phyloP scores from a whole-genome alignment of 1,140 invertebrate genomes.

The Neocloeon triangulifer region DNA sequence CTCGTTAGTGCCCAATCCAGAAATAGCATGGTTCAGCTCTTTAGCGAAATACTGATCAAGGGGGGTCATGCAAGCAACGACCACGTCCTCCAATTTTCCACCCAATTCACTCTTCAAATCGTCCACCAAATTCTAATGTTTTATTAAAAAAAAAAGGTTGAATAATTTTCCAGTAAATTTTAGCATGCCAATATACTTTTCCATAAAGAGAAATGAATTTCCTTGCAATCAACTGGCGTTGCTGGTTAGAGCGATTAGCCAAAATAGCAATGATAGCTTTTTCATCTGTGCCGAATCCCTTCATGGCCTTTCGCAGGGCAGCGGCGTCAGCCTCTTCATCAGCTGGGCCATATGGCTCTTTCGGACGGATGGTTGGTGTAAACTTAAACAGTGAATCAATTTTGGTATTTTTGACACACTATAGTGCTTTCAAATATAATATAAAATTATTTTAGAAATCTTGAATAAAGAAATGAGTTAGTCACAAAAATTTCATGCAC shows the following conservation, averaged over 20 bases:
- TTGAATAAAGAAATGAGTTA: no score
- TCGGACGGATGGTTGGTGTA: constrained; percentile 36
- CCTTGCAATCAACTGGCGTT: constrained; percentile 45
- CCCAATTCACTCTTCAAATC: constrained; percentile 69
- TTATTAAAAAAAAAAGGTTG: constrained; percentile 4
- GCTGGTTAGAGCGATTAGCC: constrained; percentile 42
- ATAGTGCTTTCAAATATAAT: neutral
- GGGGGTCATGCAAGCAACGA: constrained; percentile 73
- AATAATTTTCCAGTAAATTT: constrained; percentile 1
- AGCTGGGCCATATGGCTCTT: constrained; percentile 21
- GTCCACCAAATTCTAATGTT: constrained; percentile 62
- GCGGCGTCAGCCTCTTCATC: constrained; percentile 53
- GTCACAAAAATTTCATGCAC: no score
- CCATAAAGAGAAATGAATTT: constrained; percentile 64
- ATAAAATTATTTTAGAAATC: no score
- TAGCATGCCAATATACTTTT: constrained; percentile 28
- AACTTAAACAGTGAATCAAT: constrained; percentile 20
- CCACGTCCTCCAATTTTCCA: constrained; percentile 73
- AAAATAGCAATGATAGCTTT: constrained; percentile 56
- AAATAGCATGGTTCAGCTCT: constrained; percentile 65
- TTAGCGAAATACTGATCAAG: constrained; percentile 69
- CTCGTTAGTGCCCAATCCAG: constrained; percentile 65
- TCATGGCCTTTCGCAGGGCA: constrained; percentile 63
- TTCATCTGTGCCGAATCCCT: constrained; percentile 69
- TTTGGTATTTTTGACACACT: no score